Evolutionary conservation across 2,888 invertebrate genomes (phyloP).

Genomic region (Holacanthella duospinosa): DNA sequence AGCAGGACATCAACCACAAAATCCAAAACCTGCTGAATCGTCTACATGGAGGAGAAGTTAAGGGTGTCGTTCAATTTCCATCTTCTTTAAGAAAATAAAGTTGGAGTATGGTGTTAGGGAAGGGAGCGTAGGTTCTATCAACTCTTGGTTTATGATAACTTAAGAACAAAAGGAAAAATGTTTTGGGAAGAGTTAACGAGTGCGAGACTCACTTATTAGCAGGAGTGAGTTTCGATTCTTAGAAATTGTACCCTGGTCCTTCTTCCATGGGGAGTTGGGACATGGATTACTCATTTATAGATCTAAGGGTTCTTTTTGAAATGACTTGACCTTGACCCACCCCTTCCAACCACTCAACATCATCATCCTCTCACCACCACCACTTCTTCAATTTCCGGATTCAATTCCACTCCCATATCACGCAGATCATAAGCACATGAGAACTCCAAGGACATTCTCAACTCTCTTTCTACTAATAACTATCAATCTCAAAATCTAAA

Average conservation of each 20-base stretch:
- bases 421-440: too few relatives aligned
- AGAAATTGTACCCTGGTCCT: too few relatives aligned
- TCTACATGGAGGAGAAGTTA: background rate
- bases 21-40: background rate
- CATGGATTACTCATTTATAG: background rate
- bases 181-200: background rate
- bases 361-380: background rate
- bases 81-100: background rate
- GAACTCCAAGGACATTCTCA: too few relatives aligned
- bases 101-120: too few relatives aligned
- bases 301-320: too few relatives aligned
- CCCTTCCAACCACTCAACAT: background rate
- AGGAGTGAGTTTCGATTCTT: too few relatives aligned
- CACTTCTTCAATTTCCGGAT: too few relatives aligned
- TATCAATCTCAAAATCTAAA: too few relatives aligned
- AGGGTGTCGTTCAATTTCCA: background rate
- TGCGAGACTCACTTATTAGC: background rate
- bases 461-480: too few relatives aligned
- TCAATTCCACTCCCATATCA: too few relatives aligned
- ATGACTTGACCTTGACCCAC: background rate
- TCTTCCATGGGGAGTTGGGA: background rate
- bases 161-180: background rate
- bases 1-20: slow-evolving; percentile 21
- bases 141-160: too few relatives aligned
- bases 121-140: too few relatives aligned